Evolutionary conservation across 2,113 vertebrate genomes (phyloP).

Genomic region (Aphelocoma coerulescens): DNA sequence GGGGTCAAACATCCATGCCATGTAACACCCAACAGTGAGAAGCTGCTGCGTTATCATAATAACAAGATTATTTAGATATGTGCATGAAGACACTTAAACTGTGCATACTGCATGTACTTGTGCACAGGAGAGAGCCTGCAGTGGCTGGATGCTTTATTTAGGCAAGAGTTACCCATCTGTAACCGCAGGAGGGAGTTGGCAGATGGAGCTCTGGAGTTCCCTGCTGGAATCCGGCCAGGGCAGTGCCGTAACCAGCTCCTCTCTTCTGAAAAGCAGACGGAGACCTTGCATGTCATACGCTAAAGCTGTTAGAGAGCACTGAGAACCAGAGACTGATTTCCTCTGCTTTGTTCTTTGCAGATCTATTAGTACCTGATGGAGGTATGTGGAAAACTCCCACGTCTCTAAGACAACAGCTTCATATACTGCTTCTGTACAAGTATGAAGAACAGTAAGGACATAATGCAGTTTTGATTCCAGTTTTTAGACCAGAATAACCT

Average conservation of each 20-base stretch:
- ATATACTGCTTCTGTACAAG: background rate
- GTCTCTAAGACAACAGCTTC: background rate
- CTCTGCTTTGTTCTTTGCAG: background rate
- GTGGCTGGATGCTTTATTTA: background rate
- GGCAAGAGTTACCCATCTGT: background rate
- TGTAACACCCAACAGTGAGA: accelerated
- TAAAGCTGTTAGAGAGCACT: background rate
- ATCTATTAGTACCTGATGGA: background rate
- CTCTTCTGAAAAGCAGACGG: background rate
- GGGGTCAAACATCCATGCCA: background rate
- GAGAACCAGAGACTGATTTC: background rate
- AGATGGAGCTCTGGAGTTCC: background rate
- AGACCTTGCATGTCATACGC: background rate
- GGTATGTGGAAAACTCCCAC: background rate
- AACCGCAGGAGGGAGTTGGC: background rate
- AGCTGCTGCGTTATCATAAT: background rate
- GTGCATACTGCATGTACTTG: no score
- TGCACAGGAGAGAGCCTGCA: background rate
- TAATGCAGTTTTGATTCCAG: background rate
- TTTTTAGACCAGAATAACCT: background rate
- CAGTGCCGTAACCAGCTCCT: background rate
- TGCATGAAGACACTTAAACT: background rate
- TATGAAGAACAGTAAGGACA: background rate
- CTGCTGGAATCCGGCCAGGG: background rate
- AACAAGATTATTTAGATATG: background rate